Conservation (phyloP, 2,888 invertebrate genomes). For the Ophraella communa region DNA sequence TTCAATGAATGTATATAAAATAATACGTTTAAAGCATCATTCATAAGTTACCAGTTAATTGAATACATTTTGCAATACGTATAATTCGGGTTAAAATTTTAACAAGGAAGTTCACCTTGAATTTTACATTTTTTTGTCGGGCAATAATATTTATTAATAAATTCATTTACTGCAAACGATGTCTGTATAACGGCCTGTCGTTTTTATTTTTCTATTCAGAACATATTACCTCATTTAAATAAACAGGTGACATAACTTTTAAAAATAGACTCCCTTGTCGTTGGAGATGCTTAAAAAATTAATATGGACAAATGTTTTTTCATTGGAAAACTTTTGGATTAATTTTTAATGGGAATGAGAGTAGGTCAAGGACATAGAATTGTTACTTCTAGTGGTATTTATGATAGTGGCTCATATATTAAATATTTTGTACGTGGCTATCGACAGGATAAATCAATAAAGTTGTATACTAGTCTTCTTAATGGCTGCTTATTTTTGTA, state of each 20-base stretch:
- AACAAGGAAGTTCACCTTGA: constrained; percentile 28
- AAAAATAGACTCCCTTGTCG: constrained; percentile 38
- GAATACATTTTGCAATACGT: background rate
- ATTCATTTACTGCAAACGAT: constrained; percentile 25
- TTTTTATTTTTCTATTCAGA: constrained; percentile 36
- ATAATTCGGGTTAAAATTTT: constrained; percentile 5
- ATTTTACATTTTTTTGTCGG: constrained; percentile 28
- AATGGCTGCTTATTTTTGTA: too few relatives aligned
- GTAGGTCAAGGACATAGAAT: too few relatives aligned
- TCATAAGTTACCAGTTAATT: background rate
- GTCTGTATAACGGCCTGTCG: constrained; percentile 10
- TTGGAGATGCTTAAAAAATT: constrained; percentile 19
- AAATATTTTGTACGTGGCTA: too few relatives aligned
- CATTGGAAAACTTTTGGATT: too few relatives aligned
- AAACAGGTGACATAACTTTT: constrained; percentile 47
- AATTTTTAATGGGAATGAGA: too few relatives aligned
- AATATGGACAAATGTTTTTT: constrained; percentile 5
- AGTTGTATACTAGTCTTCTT: too few relatives aligned
- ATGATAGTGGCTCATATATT: too few relatives aligned
- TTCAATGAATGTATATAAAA: background rate
- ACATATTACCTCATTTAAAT: constrained; percentile 33
- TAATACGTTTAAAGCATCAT: background rate
- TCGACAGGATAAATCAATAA: too few relatives aligned
- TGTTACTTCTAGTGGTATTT: too few relatives aligned
- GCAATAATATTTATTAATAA: constrained; percentile 29